These are phyloP conservation scores for Cremastinae sp. DNA, from an alignment of 2,888 invertebrate genomes.

Conservation along the genomic window DNA sequence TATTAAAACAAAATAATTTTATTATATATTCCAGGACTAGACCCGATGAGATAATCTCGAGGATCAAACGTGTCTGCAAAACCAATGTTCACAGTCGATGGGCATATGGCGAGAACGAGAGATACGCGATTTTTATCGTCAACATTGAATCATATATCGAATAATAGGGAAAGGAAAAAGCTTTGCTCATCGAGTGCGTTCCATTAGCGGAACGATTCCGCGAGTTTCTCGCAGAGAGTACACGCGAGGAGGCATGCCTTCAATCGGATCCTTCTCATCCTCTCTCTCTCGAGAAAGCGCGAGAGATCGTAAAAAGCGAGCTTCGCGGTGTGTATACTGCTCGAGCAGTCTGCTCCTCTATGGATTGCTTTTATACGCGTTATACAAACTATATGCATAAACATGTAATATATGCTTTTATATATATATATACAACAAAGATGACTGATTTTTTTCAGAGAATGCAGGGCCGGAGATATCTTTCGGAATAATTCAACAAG, in stretches of 20 bases:
- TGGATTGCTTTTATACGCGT: constrained; percentile 48
- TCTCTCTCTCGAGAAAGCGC: constrained; percentile 39
- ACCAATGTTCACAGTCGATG: constrained; percentile 6
- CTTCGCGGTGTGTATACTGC: constrained; percentile 59
- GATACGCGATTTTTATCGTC: constrained; percentile 46
- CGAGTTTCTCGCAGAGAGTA: constrained; percentile 49
- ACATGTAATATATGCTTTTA: constrained; percentile 14
- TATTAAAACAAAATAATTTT: too few relatives aligned
- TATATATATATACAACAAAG: constrained; percentile 4
- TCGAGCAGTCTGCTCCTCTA: constrained; percentile 48
- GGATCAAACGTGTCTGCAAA: background rate
- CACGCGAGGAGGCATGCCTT: constrained; percentile 29
- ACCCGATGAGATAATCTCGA: constrained; percentile 3
- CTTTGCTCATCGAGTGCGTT: constrained; percentile 57
- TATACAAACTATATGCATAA: constrained; percentile 5
- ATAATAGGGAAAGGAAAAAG: constrained; percentile 51
- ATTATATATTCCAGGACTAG: too few relatives aligned
- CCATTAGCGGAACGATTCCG: constrained; percentile 62
- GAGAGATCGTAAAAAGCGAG: constrained; percentile 62
- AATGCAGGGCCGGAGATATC: constrained; percentile 26
- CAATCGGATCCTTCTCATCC: constrained; percentile 6
- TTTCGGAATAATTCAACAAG: constrained; percentile 14
- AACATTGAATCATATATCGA: constrained; percentile 51
- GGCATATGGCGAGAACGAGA: constrained; percentile 29
- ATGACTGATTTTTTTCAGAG: background rate